Conservation (phyloP, 2,113 vertebrate genomes). For the Cisticola juncidis region DNA sequence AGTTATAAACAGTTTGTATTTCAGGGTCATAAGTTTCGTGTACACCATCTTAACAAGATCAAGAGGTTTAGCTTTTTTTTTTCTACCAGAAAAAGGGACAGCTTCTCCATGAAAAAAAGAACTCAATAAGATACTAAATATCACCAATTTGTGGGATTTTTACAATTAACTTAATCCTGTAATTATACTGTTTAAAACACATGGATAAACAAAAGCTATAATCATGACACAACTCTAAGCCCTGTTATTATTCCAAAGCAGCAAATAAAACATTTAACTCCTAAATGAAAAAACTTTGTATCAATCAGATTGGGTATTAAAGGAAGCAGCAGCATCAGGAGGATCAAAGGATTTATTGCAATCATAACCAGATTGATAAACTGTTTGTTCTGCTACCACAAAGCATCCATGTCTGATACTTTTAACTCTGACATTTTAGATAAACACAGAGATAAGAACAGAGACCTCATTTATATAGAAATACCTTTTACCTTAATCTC, state of each 20-base stretch:
- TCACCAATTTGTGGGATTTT: background rate
- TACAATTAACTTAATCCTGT: slow-evolving; percentile 9
- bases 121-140: background rate
- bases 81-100: background rate
- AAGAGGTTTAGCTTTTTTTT: fast-evolving
- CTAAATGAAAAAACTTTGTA: background rate
- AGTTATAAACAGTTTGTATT: background rate
- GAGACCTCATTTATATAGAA: background rate
- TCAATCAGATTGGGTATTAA: background rate
- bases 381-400: background rate
- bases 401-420: background rate
- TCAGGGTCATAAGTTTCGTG: background rate
- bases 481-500: background rate
- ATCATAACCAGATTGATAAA: background rate
- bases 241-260: background rate
- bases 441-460: background rate
- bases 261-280: background rate
- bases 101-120: background rate
- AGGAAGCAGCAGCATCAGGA: background rate
- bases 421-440: slow-evolving; percentile 13
- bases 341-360: slow-evolving; percentile 20
- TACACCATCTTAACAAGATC: background rate
- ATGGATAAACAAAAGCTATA: slow-evolving; percentile 50
- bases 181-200: slow-evolving; percentile 17
- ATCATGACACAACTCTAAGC: slow-evolving; percentile 4